phyloP scores from a whole-genome alignment of 1,140 invertebrate species.

The Scylla paramamosain region DNA sequence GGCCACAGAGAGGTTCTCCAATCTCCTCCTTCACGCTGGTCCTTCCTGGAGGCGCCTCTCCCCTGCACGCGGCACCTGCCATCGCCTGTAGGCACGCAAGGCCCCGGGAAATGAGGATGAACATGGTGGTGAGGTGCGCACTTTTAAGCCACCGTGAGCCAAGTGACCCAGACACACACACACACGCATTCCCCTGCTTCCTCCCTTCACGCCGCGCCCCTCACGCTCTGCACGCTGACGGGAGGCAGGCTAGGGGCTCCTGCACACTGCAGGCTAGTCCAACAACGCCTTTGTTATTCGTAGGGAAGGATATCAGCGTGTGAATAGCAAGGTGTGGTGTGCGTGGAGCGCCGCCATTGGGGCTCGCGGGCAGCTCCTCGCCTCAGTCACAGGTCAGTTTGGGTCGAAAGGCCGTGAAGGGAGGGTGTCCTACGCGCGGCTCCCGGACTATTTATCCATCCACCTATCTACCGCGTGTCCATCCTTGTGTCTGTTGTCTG shows the following conservation, averaged over 20 bases:
- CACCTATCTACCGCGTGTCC: neutral
- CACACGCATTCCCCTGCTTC: neutral
- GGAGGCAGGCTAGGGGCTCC: neutral
- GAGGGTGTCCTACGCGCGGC: neutral
- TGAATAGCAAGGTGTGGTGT: neutral
- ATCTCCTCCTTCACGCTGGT: neutral
- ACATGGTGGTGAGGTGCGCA: slow-evolving; percentile 1
- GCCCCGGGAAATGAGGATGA: neutral
- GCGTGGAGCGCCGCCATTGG: neutral
- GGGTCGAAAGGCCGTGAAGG: neutral
- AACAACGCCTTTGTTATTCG: neutral
- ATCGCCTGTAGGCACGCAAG: neutral
- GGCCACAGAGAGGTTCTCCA: neutral
- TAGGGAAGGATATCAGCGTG: neutral
- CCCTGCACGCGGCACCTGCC: neutral
- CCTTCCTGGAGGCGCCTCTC: neutral
- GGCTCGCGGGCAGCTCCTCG: neutral
- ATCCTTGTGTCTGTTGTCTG: too few species aligned
- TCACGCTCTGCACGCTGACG: neutral
- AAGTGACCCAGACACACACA: slow-evolving; percentile 10
- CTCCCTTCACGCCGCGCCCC: neutral
- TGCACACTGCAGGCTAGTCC: neutral
- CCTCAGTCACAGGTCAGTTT: neutral
- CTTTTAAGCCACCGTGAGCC: neutral
- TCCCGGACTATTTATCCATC: neutral